Conservation (phyloP, 2,113 vertebrate species). For the Dinomys branickii region DNA sequence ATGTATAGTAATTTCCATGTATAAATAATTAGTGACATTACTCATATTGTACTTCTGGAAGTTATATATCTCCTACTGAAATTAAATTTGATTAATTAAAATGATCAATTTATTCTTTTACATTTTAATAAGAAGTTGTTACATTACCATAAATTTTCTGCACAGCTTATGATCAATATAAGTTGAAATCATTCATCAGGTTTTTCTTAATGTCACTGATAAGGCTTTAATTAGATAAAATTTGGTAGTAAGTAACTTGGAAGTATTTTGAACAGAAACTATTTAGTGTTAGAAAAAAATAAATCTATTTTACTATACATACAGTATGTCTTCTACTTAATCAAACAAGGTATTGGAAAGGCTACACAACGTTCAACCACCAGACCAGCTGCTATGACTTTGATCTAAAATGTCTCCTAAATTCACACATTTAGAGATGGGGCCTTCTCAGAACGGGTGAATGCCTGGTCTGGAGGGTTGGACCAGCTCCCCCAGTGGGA, state of each 20-base stretch:
- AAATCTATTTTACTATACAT: not conserved
- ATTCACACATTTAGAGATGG: not conserved
- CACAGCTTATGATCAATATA: not conserved
- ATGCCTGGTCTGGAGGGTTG: not conserved
- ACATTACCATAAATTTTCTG: not conserved
- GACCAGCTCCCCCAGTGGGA: no score
- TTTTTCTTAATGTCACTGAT: not conserved
- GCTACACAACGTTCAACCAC: not conserved
- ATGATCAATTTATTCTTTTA: not conserved
- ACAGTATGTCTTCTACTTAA: not conserved
- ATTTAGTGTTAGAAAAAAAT: not conserved
- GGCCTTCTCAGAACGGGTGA: fast-evolving
- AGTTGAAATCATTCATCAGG: not conserved
- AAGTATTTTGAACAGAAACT: not conserved
- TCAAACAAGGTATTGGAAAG: not conserved
- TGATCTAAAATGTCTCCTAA: not conserved
- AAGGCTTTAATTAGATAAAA: not conserved
- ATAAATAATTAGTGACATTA: not conserved
- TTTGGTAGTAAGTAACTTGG: not conserved
- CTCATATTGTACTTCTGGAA: not conserved
- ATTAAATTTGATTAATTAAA: slow-evolving; percentile 12
- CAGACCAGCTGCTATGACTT: not conserved
- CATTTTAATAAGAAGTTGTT: not conserved
- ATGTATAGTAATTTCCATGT: not conserved
- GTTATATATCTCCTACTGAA: not conserved